These are phyloP conservation scores for Balearica regulorum DNA, from an alignment of 2,797 vertebrate species.

Conservation along the genomic window DNA sequence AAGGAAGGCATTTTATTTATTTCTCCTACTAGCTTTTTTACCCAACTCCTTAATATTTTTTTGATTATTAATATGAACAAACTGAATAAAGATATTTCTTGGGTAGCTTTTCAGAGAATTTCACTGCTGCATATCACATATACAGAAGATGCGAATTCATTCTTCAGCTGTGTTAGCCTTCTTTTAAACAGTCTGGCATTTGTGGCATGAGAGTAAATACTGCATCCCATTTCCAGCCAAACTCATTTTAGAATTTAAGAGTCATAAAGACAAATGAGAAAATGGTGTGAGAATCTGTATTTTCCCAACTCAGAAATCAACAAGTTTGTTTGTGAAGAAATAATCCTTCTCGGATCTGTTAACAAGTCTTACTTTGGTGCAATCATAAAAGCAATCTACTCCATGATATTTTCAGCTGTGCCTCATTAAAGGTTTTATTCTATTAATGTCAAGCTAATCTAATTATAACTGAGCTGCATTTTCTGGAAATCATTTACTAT, in stretches of 20 bases:
- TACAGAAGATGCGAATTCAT: background rate
- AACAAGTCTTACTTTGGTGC: background rate
- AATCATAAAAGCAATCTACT: background rate
- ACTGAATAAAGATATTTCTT: background rate
- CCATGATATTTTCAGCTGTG: background rate
- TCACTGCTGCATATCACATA: background rate
- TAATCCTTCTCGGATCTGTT: background rate
- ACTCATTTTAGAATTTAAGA: background rate
- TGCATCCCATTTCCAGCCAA: background rate
- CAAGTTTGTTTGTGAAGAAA: background rate
- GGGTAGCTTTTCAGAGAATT: background rate
- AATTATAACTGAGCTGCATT: background rate
- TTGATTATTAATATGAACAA: background rate
- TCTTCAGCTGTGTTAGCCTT: background rate
- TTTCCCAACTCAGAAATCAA: background rate
- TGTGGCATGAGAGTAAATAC: background rate
- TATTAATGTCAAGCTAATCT: slow-evolving; percentile 25
- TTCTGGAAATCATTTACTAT: background rate
- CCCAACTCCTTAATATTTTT: background rate
- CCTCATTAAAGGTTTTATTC: background rate
- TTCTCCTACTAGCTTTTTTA: background rate
- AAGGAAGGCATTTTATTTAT: background rate
- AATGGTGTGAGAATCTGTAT: background rate
- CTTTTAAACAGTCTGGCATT: background rate
- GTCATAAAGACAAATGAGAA: background rate